Percentiles rank a stretch among this genome's conserved stretches.
Conservation (phyloP, 1,140 invertebrate species). For the Limonius californicus region DNA sequence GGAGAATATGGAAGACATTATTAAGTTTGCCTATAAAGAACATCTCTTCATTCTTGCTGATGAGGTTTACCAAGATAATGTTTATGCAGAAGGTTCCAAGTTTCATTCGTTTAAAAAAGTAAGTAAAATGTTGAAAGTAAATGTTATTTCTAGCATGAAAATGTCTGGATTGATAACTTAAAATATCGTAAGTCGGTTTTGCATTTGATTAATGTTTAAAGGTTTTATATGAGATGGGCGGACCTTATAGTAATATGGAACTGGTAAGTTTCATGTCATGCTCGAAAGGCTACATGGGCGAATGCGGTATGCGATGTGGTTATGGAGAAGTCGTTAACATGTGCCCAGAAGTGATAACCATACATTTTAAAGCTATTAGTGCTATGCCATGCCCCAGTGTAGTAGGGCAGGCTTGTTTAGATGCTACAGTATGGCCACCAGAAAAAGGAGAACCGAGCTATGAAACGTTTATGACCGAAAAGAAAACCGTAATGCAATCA, state of each 20-base stretch:
- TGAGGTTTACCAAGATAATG: slow-evolving; percentile 69
- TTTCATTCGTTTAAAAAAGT: slow-evolving; percentile 96
- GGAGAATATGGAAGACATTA: slow-evolving; percentile 88
- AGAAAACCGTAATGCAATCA: slow-evolving; percentile 71
- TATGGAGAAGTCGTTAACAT: slow-evolving; percentile 67
- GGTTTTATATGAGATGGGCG: slow-evolving; percentile 60
- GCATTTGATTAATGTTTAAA: too few species aligned
- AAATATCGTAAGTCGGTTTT: too few species aligned
- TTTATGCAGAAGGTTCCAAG: slow-evolving; percentile 82
- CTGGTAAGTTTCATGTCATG: slow-evolving; percentile 52
- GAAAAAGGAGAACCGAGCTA: slow-evolving; percentile 79
- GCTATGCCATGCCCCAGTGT: too few species aligned
- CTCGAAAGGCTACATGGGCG: slow-evolving; percentile 90
- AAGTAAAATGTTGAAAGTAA: too few species aligned
- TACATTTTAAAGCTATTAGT: slow-evolving; percentile 79
- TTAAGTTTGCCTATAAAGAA: slow-evolving; percentile 88
- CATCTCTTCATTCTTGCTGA: slow-evolving; percentile 72
- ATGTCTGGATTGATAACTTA: too few species aligned
- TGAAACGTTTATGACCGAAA: slow-evolving; percentile 72
- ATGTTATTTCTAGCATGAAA: too few species aligned
- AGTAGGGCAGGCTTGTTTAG: slow-evolving; percentile 77
- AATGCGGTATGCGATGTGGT: slow-evolving; percentile 92
- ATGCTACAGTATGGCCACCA: slow-evolving; percentile 77
- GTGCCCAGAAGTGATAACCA: background rate
- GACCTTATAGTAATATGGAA: slow-evolving; percentile 80